Base-by-base conservation (phyloP, 92 coral and sea anemone species). In the Parazoanthus swiftii region DNA sequence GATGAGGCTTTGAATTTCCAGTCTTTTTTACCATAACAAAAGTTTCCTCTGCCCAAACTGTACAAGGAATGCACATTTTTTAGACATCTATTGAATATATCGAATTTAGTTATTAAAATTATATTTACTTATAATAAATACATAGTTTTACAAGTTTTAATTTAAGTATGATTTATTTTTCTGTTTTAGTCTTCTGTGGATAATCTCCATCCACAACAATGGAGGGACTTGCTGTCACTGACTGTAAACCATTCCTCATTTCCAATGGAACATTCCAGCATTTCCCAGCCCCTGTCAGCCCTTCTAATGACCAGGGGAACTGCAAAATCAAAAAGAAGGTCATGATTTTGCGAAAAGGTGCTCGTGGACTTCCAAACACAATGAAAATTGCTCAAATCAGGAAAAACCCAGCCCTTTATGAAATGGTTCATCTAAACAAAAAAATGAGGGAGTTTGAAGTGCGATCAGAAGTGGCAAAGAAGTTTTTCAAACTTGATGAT, bases 401-500 rank as follows among this genome's bases (percentile, higher is more conserved):
- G 42, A 82, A 82, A 43, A 66, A 67, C 43, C 37, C 14, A 2
- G 36, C 76, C 14, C 86, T 82, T 4, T 82, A 67, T 82, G 77
- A 43, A 8, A 39, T 25, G 42, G 86, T 82, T 0, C 38, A 68
- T 38, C 86, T 82, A 4, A 65, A 82, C 39, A 82, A 42, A 42
- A 43, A 11, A 35, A 67, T 67, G 86, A 82, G 63, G 13, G 86
- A 82, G 77, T 25, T 26, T 43, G 86, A 82, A 68, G 86, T 82
- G 75, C 63, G 86, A 2, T n/a, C 7, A 70, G 76, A 82, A 29
- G 63, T 82, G 51, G 65, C 36, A 43, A 67, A 67, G 1, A 59
- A 43, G 73, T 82, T 82, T 68, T 66, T 15, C 37, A 82, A 68
- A 68, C 86, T 82, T 42, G 65, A 82, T 18, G 77, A 43, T n/a